These are phyloP conservation scores for Liparis tanakae DNA, from an alignment of 2,797 vertebrate genomes.

Conservation along the genomic window DNA sequence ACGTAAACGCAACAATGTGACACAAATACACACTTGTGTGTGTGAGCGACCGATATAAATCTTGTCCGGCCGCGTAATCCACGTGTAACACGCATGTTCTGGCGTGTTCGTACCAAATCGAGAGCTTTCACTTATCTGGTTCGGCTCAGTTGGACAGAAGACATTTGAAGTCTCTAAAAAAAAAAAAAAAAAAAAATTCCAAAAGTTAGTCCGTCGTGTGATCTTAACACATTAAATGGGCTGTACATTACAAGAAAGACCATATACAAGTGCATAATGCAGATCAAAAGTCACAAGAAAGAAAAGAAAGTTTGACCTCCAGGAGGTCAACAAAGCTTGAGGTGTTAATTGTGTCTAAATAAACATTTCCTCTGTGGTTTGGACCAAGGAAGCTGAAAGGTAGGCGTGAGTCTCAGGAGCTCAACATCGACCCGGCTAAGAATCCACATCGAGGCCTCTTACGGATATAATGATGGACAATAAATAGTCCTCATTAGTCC, in stretches of 20 bases:
- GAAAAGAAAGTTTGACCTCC: not conserved
- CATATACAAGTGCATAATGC: not conserved
- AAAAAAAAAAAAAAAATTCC: not conserved
- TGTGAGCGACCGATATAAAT: conserved; percentile 42
- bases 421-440: not conserved
- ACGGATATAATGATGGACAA: not conserved
- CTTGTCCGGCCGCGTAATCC: conserved; percentile 32
- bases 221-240: not conserved
- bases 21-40: conserved; percentile 49
- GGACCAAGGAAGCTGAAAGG: not conserved
- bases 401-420: conserved; percentile 14
- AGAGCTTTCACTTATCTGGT: not conserved
- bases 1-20: conserved; percentile 57
- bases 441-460: not conserved
- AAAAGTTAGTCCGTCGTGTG: not conserved
- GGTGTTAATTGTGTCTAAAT: not conserved
- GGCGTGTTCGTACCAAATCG: conserved; percentile 2
- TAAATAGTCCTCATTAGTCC: not conserved
- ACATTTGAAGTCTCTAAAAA: not conserved
- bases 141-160: not conserved
- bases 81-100: conserved; percentile 1
- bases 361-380: conserved; percentile 29
- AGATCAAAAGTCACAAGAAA: not conserved
- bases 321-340: not conserved
- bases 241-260: not conserved